A percentile compares a stretch with the other conserved stretches of the same genome.
These are phyloP conservation scores for Patiria pectinifera DNA, from an alignment of 53 echinoderm and acorn worm species.

Conservation along the genomic window DNA sequence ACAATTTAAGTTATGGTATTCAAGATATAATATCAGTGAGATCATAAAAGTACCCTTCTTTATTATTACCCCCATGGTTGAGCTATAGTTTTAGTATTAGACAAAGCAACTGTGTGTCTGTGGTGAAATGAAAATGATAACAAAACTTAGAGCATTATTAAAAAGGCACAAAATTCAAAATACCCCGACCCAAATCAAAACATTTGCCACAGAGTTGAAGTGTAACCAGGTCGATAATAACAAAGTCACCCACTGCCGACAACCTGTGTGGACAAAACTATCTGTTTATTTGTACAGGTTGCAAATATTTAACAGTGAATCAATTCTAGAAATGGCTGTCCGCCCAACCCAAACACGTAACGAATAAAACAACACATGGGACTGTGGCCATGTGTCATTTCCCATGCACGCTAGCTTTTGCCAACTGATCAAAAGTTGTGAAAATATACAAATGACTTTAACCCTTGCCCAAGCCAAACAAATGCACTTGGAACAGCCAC, in stretches of 20 bases:
- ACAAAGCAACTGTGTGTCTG: not conserved
- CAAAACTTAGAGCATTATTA: not conserved
- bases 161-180: not conserved
- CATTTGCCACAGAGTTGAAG: conserved; percentile 1
- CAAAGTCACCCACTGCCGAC: conserved; percentile 28
- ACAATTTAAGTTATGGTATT: too few species aligned
- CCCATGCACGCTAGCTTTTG: conserved; percentile 43
- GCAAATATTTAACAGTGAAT: conserved; percentile 65
- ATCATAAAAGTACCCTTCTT: too few species aligned
- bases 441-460: conserved; percentile 63
- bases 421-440: conserved; percentile 47
- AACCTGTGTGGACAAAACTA: conserved; percentile 25
- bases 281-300: conserved; percentile 53
- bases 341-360: conserved; percentile 35
- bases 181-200: conserved; percentile 1
- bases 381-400: conserved; percentile 54
- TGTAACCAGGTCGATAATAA: not conserved
- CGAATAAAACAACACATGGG: conserved; percentile 29
- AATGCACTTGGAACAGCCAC: conserved; percentile 52
- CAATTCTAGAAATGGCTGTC: conserved; percentile 50
- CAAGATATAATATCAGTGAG: too few species aligned
- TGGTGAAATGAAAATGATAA: not conserved
- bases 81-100: not conserved
- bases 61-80: not conserved
- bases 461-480: conserved; percentile 57